A percentile compares a stretch with the other conserved stretches of the same genome.
phyloP scores from a whole-genome alignment of 2,113 vertebrate genomes.

The Raja brachyura region DNA sequence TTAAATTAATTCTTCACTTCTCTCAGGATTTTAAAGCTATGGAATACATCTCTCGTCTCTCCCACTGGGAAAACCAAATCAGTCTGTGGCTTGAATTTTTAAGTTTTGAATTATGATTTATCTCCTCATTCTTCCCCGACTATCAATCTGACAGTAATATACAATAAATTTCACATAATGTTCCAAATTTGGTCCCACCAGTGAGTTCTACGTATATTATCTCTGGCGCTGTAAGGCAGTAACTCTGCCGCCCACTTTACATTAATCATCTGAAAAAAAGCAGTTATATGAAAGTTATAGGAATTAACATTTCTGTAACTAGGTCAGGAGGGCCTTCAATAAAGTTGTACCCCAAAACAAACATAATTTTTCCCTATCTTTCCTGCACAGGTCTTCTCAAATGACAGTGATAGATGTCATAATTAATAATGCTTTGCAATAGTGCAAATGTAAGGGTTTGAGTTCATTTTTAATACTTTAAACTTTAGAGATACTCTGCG shows the following conservation, averaged over 20 bases:
- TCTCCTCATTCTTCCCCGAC: background rate
- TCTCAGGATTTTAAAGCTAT: background rate
- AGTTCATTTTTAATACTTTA: too few relatives aligned
- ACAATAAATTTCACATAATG: background rate
- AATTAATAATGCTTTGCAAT: too few relatives aligned
- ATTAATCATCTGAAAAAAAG: background rate
- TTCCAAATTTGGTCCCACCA: background rate
- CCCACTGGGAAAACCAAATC: background rate
- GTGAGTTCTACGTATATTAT: background rate
- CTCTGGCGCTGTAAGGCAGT: too few relatives aligned
- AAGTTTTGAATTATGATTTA: background rate
- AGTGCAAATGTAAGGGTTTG: too few relatives aligned
- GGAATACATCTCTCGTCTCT: background rate
- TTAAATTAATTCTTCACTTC: background rate
- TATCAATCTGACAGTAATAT: background rate
- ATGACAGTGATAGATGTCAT: background rate
- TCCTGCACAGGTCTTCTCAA: background rate
- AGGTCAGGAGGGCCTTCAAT: background rate
- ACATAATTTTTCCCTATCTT: background rate
- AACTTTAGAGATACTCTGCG: too few relatives aligned
- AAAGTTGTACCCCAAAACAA: background rate
- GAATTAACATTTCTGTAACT: background rate
- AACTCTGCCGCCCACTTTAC: background rate
- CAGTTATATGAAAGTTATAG: background rate
- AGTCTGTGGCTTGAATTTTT: background rate